Conservation (phyloP, 2,797 vertebrate genomes). For the Calcarius lapponicus region DNA sequence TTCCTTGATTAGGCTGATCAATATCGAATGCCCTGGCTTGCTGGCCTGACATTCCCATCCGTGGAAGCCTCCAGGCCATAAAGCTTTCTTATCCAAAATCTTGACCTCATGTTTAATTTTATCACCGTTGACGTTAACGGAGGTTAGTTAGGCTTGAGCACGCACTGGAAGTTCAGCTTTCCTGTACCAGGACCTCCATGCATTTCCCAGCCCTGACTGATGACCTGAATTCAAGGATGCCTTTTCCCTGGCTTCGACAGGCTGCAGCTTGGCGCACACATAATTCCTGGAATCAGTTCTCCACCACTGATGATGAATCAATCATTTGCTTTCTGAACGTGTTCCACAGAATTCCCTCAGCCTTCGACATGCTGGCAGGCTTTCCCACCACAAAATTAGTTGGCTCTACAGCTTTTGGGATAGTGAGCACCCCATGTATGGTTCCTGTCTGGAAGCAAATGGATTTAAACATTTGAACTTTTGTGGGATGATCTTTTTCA, state of each 20-base stretch:
- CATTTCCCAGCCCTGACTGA: neutral
- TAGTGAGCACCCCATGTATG: neutral
- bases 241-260: constrained; percentile 35
- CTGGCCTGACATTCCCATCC: constrained; percentile 22
- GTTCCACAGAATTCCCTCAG: constrained; percentile 63
- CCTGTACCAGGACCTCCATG: neutral
- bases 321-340: constrained; percentile 52
- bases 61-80: constrained; percentile 1
- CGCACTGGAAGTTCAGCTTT: neutral
- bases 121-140: constrained; percentile 38
- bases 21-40: neutral
- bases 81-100: constrained; percentile 60
- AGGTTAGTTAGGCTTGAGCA: constrained; percentile 10
- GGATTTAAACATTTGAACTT: constrained; percentile 18
- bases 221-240: constrained; percentile 48
- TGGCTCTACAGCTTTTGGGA: constrained; percentile 42
- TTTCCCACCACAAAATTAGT: constrained; percentile 53
- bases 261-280: neutral
- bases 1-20: constrained; percentile 58
- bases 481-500: neutral
- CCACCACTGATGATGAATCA: constrained; percentile 45
- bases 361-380: constrained; percentile 32
- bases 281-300: constrained; percentile 61
- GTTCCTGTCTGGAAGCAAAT: constrained; percentile 23
- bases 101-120: constrained; percentile 59